Percentiles rank a stretch among this genome's conserved stretches.
phyloP scores from a whole-genome alignment of 2,797 vertebrate genomes.

The Darevskia nairensis region DNA sequence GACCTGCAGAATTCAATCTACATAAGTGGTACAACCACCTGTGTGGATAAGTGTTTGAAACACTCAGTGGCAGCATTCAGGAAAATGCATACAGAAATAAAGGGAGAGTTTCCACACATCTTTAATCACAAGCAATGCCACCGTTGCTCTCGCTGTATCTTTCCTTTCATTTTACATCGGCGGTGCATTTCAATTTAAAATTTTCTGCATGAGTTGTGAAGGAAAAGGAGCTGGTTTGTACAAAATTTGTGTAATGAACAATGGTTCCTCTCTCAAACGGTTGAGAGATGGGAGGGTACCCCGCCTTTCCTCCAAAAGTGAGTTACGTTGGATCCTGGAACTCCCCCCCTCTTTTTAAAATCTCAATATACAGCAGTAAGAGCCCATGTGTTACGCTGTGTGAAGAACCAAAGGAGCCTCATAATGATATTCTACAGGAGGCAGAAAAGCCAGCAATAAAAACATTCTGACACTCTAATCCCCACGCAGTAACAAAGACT shows the following conservation, averaged over 20 bases:
- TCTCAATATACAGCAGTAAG: not conserved
- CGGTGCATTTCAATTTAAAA: not conserved
- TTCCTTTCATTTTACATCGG: conserved; percentile 3
- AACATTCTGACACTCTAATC: not conserved
- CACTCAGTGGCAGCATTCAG: not conserved
- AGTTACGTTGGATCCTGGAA: not conserved
- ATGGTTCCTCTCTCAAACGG: not conserved
- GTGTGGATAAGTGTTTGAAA: not conserved
- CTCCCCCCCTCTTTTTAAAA: not conserved
- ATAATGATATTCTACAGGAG: conserved; percentile 26
- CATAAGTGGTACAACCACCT: not conserved
- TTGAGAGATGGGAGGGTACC: not conserved
- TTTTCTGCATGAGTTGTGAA: conserved; percentile 27
- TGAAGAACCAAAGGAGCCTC: conserved; percentile 4
- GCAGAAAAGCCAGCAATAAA: not conserved
- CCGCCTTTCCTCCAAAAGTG: not conserved
- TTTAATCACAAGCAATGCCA: not conserved
- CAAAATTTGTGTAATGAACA: conserved; percentile 41
- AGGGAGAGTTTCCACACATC: not conserved
- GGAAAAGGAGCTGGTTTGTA: conserved; percentile 34
- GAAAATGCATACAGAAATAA: not conserved
- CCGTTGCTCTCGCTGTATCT: not conserved
- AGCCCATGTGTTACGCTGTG: not conserved
- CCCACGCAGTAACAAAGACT: conserved; percentile 31
- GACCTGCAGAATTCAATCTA: not conserved